Evolutionary conservation across 2,113 vertebrate genomes (phyloP).

Genomic region (Tragelaphus buxtoni): DNA sequence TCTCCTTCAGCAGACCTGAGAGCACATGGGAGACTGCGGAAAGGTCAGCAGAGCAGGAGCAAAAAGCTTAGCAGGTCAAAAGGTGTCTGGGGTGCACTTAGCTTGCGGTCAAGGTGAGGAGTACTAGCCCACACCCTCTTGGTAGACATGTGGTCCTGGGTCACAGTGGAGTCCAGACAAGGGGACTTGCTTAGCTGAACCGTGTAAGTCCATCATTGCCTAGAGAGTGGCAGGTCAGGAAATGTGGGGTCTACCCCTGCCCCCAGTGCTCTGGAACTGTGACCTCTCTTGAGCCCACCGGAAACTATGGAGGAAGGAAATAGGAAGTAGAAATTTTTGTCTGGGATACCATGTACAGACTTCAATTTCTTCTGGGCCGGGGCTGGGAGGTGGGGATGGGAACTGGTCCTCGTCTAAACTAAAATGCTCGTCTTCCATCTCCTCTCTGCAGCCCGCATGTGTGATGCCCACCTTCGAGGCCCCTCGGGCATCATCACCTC

Average conservation of each 20-base stretch:
- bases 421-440: conserved; percentile 29
- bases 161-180: background rate
- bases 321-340: background rate
- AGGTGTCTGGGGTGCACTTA: background rate
- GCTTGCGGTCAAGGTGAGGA: background rate
- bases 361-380: background rate
- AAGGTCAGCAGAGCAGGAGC: background rate
- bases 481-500: conserved; percentile 94
- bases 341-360: background rate
- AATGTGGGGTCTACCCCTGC: background rate
- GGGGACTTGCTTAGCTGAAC: background rate
- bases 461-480: conserved; percentile 91
- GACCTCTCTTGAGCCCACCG: background rate
- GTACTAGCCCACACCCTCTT: background rate
- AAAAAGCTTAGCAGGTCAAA: background rate
- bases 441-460: conserved; percentile 91
- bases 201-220: background rate
- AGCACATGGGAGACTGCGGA: background rate
- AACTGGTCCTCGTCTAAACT: background rate
- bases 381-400: background rate
- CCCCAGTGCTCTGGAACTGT: background rate
- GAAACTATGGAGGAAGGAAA: background rate
- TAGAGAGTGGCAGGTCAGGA: background rate
- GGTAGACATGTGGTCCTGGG: background rate
- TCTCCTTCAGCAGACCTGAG: background rate